A percentile compares a stretch with the other conserved stretches of the same genome.
phyloP scores from a whole-genome alignment of 2,888 invertebrate species.

The Tortricodes alternella region DNA sequence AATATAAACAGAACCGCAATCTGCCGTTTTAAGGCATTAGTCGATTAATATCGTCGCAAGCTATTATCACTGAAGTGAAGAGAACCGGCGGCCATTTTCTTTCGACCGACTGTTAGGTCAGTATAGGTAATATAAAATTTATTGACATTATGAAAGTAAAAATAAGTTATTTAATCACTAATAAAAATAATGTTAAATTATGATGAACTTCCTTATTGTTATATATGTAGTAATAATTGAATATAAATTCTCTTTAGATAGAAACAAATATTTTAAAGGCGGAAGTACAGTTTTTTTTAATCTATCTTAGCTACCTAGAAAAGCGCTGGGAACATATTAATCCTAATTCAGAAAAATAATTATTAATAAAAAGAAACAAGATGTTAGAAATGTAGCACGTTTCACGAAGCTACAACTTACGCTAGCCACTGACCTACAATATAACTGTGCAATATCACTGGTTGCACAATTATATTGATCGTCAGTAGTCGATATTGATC shows the following conservation, averaged over 20 bases:
- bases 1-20: conserved; percentile 5
- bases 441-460: no score
- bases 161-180: background rate
- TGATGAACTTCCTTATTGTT: background rate
- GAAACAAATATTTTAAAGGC: background rate
- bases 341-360: no score
- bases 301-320: background rate
- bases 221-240: background rate
- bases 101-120: conserved; percentile 29
- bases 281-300: conserved; percentile 1
- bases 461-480: no score
- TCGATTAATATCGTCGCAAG: conserved; percentile 35
- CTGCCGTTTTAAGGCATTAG: conserved; percentile 33
- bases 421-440: no score
- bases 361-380: background rate
- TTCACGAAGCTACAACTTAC: no score
- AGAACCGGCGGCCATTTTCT: conserved; percentile 47
- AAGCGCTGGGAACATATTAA: background rate
- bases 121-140: background rate
- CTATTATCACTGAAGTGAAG: conserved; percentile 40
- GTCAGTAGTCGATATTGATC: no score
- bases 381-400: background rate
- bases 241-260: background rate
- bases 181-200: background rate
- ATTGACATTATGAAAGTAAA: background rate